Conservation (phyloP, 64 coral and sea anemone genomes). For the Dendrophyllia cribrosa region DNA sequence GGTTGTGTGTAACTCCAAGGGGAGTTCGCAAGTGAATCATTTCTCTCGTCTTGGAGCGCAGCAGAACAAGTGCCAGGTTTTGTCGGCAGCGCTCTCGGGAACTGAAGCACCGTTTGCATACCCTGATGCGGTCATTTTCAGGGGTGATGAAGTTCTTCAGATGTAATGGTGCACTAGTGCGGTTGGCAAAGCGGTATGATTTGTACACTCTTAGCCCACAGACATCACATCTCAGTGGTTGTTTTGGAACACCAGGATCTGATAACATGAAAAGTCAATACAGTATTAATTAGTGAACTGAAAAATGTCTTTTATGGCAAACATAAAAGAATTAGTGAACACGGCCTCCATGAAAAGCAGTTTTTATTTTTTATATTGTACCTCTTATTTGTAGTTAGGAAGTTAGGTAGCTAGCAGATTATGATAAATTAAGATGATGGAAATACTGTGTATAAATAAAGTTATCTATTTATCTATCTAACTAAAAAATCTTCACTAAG, state of each 20-base stretch:
- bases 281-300: neutral
- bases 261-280: neutral
- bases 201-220: conserved; percentile 89
- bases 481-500: too few relatives aligned
- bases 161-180: conserved; percentile 75
- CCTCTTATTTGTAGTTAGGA: too few relatives aligned
- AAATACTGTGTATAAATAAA: too few relatives aligned
- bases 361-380: too few relatives aligned
- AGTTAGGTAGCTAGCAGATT: too few relatives aligned
- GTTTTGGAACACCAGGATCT: neutral
- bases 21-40: conserved; percentile 79
- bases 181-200: conserved; percentile 85
- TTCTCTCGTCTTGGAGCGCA: conserved; percentile 80
- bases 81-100: conserved; percentile 81
- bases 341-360: too few relatives aligned
- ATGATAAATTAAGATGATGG: too few relatives aligned
- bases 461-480: too few relatives aligned
- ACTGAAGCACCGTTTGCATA: conserved; percentile 88
- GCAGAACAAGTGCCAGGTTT: conserved; percentile 81
- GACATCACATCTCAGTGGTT: conserved; percentile 86
- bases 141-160: conserved; percentile 84
- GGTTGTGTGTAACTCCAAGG: conserved; percentile 65
- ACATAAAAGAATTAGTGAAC: too few relatives aligned
- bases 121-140: conserved; percentile 80
- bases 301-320: too few relatives aligned